phyloP scores from a whole-genome alignment of 2,888 invertebrate species.

The Agriotes lineatus region DNA sequence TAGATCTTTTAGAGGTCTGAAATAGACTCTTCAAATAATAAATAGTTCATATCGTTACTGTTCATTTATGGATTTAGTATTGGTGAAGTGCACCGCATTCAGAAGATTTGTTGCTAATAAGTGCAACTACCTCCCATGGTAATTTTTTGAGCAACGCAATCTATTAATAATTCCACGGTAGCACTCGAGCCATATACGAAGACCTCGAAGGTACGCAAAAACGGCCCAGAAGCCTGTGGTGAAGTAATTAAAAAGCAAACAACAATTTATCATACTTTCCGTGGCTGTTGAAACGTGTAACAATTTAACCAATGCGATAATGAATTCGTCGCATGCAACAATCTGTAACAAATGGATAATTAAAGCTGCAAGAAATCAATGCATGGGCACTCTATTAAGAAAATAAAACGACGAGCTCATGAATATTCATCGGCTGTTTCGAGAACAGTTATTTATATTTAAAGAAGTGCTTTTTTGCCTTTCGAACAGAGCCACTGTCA shows the following conservation, averaged over 20 bases:
- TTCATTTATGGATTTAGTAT: no score
- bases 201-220: not conserved
- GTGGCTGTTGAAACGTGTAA: slow-evolving; percentile 45
- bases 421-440: slow-evolving; percentile 54
- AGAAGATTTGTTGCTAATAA: no score
- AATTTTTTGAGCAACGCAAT: not conserved
- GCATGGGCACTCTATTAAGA: slow-evolving; percentile 44
- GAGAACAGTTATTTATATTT: slow-evolving; percentile 62
- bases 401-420: slow-evolving; percentile 44
- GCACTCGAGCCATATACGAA: slow-evolving; percentile 2
- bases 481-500: slow-evolving; percentile 62
- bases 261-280: slow-evolving; percentile 33
- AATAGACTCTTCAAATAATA: no score
- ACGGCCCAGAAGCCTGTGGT: slow-evolving; percentile 5
- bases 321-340: slow-evolving; percentile 46
- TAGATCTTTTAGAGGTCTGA: no score
- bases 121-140: no score
- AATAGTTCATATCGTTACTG: no score
- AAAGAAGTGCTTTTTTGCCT: slow-evolving; percentile 50
- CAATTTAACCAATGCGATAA: slow-evolving; percentile 48
- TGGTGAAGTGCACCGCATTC: no score
- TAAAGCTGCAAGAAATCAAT: slow-evolving; percentile 49
- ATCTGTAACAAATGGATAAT: slow-evolving; percentile 50
- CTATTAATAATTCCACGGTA: not conserved
- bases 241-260: slow-evolving; percentile 29